Evolutionary conservation across 2,888 invertebrate genomes (phyloP), one percentile per base, ranked within the genome.

Genomic region (Poecilobothrus nobilitatus): DNA sequence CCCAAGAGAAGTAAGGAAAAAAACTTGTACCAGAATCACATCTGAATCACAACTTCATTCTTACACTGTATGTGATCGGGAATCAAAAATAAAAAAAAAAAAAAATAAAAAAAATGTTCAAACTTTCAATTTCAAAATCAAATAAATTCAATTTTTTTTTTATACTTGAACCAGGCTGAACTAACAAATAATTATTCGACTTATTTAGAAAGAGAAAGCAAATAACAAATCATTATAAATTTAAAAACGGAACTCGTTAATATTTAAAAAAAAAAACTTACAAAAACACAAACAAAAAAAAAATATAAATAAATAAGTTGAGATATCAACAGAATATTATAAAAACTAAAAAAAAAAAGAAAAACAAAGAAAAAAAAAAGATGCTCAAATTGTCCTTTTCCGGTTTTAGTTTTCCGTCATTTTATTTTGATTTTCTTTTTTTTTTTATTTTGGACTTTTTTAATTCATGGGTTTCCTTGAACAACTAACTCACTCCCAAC

Each of bases 321-420:
- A 12, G 53, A 53, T 15, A 53, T 12, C 9, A 53, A 53, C 53
- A 12, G 27, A 27, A 27, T 5, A 27, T n/a, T 27, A 27, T 53
- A 18, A 53, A 15, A 53, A 53, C n/a, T 53, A 9, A 53, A 15
- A 53, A 53, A 6, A 41, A 41, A 41, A 41, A 15, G 15, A 41
- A 41, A 41, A 3, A 8, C 12, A 37, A 53, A 53, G 18, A 18
- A 53, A 18, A 53, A n/a, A 18, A 53, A 53, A 53, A 53, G 53
- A 53, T 53, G 53, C 15, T 53, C 53, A 53, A 53, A 53, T 53
- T 53, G 53, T 53, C 53, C 53, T 53, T 53, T 53, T 53, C 53
- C 53, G 53, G 53, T 53, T 53, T 53, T 53, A 53, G 53, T 53
- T 53, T 53, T 53, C 53, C 53, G 53, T 53, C 15, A 18, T 53